Evolutionary conservation across 1,140 invertebrate species (phyloP).

Genomic region (Rhagoletis zephyria): DNA sequence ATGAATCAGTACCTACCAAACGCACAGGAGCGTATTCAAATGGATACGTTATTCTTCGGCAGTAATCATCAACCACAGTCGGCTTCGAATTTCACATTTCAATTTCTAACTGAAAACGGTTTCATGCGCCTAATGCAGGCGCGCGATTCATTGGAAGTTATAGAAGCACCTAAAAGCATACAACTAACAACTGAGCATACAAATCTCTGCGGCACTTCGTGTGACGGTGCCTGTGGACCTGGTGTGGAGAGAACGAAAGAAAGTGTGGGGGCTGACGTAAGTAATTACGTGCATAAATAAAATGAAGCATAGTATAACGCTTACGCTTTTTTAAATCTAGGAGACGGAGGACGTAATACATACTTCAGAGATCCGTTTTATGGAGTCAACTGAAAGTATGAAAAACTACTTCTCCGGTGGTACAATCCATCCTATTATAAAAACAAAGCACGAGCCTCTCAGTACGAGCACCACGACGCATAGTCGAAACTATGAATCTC

Average conservation of each 20-base stretch:
- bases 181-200: slow-evolving; percentile 20
- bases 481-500: not conserved
- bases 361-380: slow-evolving; percentile 54
- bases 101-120: slow-evolving; percentile 32
- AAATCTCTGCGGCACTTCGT: not conserved
- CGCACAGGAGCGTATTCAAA: slow-evolving; percentile 33
- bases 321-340: slow-evolving; percentile 11
- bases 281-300: not conserved
- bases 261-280: not conserved
- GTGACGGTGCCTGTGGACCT: not conserved
- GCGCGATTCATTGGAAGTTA: slow-evolving; percentile 30
- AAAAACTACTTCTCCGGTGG: slow-evolving; percentile 46
- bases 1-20: slow-evolving; percentile 39
- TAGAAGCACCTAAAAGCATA: slow-evolving; percentile 33
- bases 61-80: slow-evolving; percentile 32
- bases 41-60: slow-evolving; percentile 44
- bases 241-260: not conserved
- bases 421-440: slow-evolving; percentile 36
- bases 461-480: not conserved
- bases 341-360: slow-evolving; percentile 46
- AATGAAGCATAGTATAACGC: not conserved
- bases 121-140: slow-evolving; percentile 22
- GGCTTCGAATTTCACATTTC: slow-evolving; percentile 49
- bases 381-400: slow-evolving; percentile 53
- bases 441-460: not conserved